These are phyloP conservation scores for Agelastica alni DNA, from an alignment of 2,888 invertebrate species.

Conservation along the genomic window DNA sequence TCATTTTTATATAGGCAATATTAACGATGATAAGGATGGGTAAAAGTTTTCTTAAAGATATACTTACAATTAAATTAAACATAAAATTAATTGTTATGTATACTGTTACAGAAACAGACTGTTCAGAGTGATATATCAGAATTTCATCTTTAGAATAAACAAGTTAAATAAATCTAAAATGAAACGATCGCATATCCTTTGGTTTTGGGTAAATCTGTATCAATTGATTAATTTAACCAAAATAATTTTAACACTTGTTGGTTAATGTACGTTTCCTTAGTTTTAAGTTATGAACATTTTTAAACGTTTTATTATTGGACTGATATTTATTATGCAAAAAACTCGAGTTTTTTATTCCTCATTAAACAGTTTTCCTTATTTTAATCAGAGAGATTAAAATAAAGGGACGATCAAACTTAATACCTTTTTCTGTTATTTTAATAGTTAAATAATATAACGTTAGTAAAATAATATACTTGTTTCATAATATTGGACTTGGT, in stretches of 20 bases:
- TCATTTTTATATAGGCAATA: too few relatives aligned
- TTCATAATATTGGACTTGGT: neutral
- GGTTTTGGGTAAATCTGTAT: too few relatives aligned
- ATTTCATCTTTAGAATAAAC: too few relatives aligned
- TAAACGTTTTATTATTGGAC: slow-evolving; percentile 32
- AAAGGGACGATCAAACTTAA: slow-evolving; percentile 10
- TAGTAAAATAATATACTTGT: slow-evolving; percentile 22
- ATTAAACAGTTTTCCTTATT: slow-evolving; percentile 10
- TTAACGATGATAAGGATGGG: too few relatives aligned
- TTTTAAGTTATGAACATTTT: slow-evolving; percentile 17
- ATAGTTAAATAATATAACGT: slow-evolving; percentile 28
- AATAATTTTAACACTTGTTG: neutral
- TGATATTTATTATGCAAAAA: slow-evolving; percentile 37
- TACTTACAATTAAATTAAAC: too few relatives aligned
- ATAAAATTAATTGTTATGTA: too few relatives aligned
- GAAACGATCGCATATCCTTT: too few relatives aligned
- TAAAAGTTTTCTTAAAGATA: too few relatives aligned
- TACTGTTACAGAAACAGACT: too few relatives aligned
- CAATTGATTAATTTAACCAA: too few relatives aligned
- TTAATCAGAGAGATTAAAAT: slow-evolving; percentile 1
- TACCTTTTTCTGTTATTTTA: slow-evolving; percentile 32
- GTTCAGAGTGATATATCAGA: too few relatives aligned
- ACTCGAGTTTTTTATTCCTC: slow-evolving; percentile 26
- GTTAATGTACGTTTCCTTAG: slow-evolving; percentile 2
- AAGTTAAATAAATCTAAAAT: too few relatives aligned